These are phyloP conservation scores for Pandion haliaetus DNA, from an alignment of 2,113 vertebrate genomes.

Conservation along the genomic window DNA sequence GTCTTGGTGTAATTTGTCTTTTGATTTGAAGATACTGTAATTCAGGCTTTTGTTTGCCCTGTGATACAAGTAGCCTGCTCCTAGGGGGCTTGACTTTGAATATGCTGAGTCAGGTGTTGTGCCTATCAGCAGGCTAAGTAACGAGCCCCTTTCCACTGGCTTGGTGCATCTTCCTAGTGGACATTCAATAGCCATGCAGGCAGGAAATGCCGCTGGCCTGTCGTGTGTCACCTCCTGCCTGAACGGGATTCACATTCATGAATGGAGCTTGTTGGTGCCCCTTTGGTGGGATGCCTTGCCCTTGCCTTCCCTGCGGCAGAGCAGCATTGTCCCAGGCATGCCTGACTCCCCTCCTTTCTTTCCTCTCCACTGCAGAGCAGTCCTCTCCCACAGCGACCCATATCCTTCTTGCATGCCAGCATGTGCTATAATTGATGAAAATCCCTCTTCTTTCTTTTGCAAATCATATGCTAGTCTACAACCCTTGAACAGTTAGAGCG, in stretches of 20 bases:
- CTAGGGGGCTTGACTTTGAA: not conserved
- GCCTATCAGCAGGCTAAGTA: no score
- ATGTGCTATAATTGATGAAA: not conserved
- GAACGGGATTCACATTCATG: not conserved
- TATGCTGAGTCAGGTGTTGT: not conserved
- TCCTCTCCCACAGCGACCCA: not conserved
- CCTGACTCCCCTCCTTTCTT: not conserved
- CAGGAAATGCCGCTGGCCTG: not conserved
- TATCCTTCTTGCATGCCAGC: not conserved
- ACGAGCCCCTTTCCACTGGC: not conserved
- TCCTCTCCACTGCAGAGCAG: not conserved
- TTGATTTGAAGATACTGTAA: not conserved
- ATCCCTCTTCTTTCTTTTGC: not conserved
- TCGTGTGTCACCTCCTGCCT: not conserved
- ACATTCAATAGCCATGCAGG: accelerated
- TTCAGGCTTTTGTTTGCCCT: not conserved
- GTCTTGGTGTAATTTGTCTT: not conserved
- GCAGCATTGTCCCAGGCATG: not conserved
- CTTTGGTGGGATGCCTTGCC: not conserved
- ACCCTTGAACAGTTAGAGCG: not conserved
- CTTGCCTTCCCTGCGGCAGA: not conserved
- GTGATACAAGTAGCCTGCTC: accelerated
- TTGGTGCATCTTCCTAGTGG: not conserved
- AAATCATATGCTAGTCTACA: not conserved
- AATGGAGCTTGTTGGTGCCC: not conserved